Evolutionary conservation across 1,140 invertebrate genomes (phyloP).

Genomic region (Drosophila erecta): DNA sequence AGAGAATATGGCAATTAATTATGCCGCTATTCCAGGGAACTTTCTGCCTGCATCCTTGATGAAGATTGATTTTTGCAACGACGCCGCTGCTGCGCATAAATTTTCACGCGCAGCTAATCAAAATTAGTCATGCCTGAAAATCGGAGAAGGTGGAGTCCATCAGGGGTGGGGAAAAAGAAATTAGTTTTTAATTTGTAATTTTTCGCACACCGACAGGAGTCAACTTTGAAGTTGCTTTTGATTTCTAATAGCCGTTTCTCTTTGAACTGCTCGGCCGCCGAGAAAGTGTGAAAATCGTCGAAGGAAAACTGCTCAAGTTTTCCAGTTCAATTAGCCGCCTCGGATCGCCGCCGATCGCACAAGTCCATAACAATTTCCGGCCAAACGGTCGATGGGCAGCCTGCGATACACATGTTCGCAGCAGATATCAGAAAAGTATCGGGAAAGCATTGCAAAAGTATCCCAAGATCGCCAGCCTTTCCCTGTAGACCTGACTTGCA

Average conservation of each 20-base stretch:
- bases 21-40: conserved; percentile 22
- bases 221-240: conserved; percentile 69
- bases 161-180: conserved; percentile 34
- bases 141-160: neutral
- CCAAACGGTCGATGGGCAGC: conserved; percentile 33
- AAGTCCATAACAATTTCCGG: conserved; percentile 57
- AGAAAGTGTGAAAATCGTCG: conserved; percentile 54
- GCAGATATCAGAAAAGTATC: conserved; percentile 15
- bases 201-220: conserved; percentile 43
- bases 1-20: conserved; percentile 56
- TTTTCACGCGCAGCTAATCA: conserved; percentile 59
- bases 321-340: conserved; percentile 55
- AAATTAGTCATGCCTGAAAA: conserved; percentile 59
- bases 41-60: conserved; percentile 42
- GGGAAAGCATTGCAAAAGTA: conserved; percentile 16
- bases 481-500: conserved; percentile 21
- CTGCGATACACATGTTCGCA: conserved; percentile 30
- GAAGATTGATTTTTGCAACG: conserved; percentile 69
- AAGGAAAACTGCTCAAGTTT: conserved; percentile 48
- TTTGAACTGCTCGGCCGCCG: conserved; percentile 56
- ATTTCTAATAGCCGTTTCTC: conserved; percentile 50
- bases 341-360: conserved; percentile 38
- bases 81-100: conserved; percentile 16
- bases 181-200: conserved; percentile 65
- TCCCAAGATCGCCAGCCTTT: conserved; percentile 29